Evolutionary conservation across 2,888 invertebrate species (phyloP), one percentile per base, ranked within the genome.

Genomic region (Dasysyrphus albostriatus): DNA sequence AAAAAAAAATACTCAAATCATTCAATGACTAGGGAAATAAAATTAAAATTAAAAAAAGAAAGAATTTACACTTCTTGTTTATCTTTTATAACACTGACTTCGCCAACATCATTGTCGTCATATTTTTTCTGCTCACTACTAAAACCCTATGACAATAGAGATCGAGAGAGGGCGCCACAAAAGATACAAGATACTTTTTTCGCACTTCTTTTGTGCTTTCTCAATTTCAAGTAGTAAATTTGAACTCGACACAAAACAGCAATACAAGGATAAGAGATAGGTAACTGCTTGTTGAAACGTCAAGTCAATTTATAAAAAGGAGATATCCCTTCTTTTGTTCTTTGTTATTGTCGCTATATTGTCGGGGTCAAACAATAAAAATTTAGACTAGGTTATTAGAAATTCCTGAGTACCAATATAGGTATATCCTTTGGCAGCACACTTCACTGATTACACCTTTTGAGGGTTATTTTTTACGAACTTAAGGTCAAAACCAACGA

Each of bases 41-140:
- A 80, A 79, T 54, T 78, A 16, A 69, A 59, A 65, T 51, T n/a
- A 73, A 70, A 56, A 67, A 47, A 61, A 7, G 5, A 24, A 70
- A 65, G 72, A 75, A 87, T 87, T 82, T 82, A 73, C 75, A 87
- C 82, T 87, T 82, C 82, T 87, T 82, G 82, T 87, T 87, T 87
- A 87, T 87, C 82, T 87, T 78, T 87, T 82, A 82, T 61, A 65
- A 59, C 78, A 78, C 37, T 58, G 78, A 78, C 74, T 69, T 59
- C 47, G 67, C 42, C 76, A 78, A 72, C 72, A 76, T 72, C 69
- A 79, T 80, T 80, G 59, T 59, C 65, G 72, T 72, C 61, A 44
- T 34, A 24, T 29, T 73, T 47, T 47, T 59, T 56, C 14, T 49
- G n/a, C 49, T 29, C 51, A 59, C 56, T 69, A 59, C 56, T 69